These are phyloP conservation scores for Drosophila carrolli DNA, from an alignment of 1,140 invertebrate genomes.

Conservation along the genomic window DNA sequence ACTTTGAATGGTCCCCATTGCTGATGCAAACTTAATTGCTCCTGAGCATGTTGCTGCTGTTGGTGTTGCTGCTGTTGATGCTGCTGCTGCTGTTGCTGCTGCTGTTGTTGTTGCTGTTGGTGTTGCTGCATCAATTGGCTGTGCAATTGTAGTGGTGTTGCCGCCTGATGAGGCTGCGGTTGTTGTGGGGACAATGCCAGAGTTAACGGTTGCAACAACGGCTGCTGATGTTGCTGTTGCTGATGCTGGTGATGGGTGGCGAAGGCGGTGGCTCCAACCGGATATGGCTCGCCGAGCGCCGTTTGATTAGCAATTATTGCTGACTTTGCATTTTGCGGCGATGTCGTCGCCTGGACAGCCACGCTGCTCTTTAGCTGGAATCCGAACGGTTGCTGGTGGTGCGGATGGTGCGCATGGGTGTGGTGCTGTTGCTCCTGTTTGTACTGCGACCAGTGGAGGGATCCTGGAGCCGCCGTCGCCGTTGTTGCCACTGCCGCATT, in stretches of 20 bases:
- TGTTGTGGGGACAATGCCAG: slow-evolving; percentile 78
- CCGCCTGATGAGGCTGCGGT: slow-evolving; percentile 65
- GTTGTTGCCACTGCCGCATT: slow-evolving; percentile 70
- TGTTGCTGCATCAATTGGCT: slow-evolving; percentile 82
- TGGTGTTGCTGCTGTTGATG: slow-evolving; percentile 61
- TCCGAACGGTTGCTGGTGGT: slow-evolving; percentile 69
- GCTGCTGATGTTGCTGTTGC: slow-evolving; percentile 62
- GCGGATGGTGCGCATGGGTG: slow-evolving; percentile 51
- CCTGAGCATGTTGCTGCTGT: slow-evolving; percentile 63
- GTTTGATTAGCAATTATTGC: slow-evolving; percentile 84
- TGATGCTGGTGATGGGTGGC: slow-evolving; percentile 54
- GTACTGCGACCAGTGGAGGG: slow-evolving; percentile 77
- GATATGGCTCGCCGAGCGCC: slow-evolving; percentile 61
- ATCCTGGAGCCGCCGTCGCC: slow-evolving; percentile 57
- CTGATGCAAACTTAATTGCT: slow-evolving; percentile 82
- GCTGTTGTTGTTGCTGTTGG: slow-evolving; percentile 68
- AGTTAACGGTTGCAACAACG: slow-evolving; percentile 72
- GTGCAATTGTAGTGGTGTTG: slow-evolving; percentile 67
- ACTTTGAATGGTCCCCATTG: slow-evolving; percentile 86
- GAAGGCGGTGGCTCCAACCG: slow-evolving; percentile 45
- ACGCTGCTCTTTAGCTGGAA: slow-evolving; percentile 75
- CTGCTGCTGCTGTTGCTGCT: slow-evolving; percentile 65
- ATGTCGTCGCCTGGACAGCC: slow-evolving; percentile 73
- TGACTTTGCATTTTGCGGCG: slow-evolving; percentile 78
- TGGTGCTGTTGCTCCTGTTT: slow-evolving; percentile 68